A percentile compares a stretch with the other conserved stretches of the same genome.
These are phyloP conservation scores for Serinus canaria DNA, from an alignment of 2,113 vertebrate species.

Conservation along the genomic window DNA sequence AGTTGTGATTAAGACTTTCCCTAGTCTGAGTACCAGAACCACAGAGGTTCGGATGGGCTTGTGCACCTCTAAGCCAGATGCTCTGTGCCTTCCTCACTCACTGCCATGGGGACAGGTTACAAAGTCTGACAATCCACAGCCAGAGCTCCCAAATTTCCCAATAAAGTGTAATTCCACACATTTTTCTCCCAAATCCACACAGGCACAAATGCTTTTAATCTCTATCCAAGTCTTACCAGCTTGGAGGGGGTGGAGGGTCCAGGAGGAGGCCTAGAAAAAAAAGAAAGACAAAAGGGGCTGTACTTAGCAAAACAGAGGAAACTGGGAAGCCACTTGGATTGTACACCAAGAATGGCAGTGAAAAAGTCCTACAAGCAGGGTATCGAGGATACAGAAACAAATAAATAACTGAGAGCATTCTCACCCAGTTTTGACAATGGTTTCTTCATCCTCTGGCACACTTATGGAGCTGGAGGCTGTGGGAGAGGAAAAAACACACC, in stretches of 20 bases:
- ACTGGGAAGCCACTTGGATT: background rate
- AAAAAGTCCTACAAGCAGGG: too few relatives aligned
- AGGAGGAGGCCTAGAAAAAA: constrained; percentile 12
- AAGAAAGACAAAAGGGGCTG: background rate
- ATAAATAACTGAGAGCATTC: background rate
- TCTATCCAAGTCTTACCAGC: constrained; percentile 32
- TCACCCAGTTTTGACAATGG: constrained; percentile 66
- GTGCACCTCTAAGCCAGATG: accelerated
- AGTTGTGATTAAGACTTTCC: background rate
- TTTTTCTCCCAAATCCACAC: background rate
- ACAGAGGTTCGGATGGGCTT: background rate
- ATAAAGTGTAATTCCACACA: accelerated
- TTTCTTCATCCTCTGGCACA: constrained; percentile 61
- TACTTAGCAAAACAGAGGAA: background rate
- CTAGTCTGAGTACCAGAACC: background rate
- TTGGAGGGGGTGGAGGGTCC: background rate
- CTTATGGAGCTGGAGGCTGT: constrained; percentile 68
- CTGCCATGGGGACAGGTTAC: too few relatives aligned
- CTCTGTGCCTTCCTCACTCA: background rate
- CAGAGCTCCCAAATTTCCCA: background rate
- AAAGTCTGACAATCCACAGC: accelerated
- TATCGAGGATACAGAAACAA: background rate
- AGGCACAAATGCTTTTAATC: background rate
- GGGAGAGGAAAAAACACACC: background rate
- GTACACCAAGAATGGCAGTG: background rate